Evolutionary conservation across 2,888 invertebrate genomes (phyloP).

Genomic region (Helicoverpa assulta): DNA sequence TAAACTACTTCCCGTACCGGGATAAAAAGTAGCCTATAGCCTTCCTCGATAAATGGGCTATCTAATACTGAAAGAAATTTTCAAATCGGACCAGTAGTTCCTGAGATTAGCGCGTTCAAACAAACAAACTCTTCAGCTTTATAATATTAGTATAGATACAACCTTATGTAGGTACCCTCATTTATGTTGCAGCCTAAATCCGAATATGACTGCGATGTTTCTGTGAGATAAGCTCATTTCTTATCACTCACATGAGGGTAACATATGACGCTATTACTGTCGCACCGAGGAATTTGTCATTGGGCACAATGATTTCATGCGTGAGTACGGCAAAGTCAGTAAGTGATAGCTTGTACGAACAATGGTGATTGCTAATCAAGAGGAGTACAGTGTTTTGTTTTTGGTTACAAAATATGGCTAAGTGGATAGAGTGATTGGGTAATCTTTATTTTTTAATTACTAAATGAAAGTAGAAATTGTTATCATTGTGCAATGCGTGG

Average conservation of each 20-base stretch:
- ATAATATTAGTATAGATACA: too few species aligned
- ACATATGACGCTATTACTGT: slow-evolving; percentile 75
- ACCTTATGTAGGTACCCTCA: slow-evolving; percentile 49
- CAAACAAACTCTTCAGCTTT: too few species aligned
- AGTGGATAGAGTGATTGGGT: too few species aligned
- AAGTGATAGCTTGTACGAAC: slow-evolving; percentile 17
- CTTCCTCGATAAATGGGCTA: too few species aligned
- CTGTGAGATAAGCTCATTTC: slow-evolving; percentile 80
- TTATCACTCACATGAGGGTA: slow-evolving; percentile 72
- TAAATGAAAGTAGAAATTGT: too few species aligned
- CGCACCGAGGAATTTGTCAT: slow-evolving; percentile 65
- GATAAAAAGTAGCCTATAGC: too few species aligned
- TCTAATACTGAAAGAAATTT: too few species aligned
- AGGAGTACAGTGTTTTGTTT: neutral
- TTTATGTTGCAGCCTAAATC: slow-evolving; percentile 67
- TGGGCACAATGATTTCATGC: slow-evolving; percentile 52
- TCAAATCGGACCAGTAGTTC: too few species aligned
- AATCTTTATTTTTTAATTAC: too few species aligned
- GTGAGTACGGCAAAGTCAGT: slow-evolving; percentile 2
- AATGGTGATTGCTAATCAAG: slow-evolving; percentile 31
- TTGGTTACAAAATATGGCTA: neutral
- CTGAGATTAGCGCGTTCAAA: too few species aligned
- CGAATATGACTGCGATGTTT: slow-evolving; percentile 76
- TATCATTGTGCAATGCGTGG: too few species aligned
- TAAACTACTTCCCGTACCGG: too few species aligned